Percentiles rank a stretch among this genome's conserved stretches.
phyloP scores from a whole-genome alignment of 2,888 invertebrate genomes.

The Rotaria macrura region DNA sequence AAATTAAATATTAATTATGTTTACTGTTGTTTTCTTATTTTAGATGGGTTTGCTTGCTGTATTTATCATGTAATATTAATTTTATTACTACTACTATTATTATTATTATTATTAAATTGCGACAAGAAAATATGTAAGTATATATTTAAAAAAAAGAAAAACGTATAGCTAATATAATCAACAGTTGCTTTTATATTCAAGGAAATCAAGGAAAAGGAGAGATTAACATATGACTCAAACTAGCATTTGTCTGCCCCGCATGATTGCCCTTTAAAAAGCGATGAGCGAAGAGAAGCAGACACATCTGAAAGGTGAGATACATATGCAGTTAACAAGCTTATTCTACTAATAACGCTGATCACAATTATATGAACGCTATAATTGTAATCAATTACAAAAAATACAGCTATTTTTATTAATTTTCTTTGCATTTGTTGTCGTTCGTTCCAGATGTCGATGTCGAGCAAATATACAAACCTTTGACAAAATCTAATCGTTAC shows the following conservation, averaged over 20 bases:
- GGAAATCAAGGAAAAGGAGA: neutral
- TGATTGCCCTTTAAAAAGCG: neutral
- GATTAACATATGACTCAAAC: too few relatives aligned
- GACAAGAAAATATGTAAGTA: neutral
- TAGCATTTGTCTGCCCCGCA: too few relatives aligned
- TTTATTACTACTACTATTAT: too few relatives aligned
- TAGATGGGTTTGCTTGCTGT: neutral
- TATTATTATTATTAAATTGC: too few relatives aligned
- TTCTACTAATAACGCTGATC: neutral
- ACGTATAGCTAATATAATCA: too few relatives aligned
- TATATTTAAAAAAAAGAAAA: neutral
- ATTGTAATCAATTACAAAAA: neutral
- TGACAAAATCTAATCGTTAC: neutral
- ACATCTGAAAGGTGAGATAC: neutral
- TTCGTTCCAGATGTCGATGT: neutral
- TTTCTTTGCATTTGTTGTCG: neutral
- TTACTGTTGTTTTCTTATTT: neutral
- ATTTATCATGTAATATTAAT: neutral
- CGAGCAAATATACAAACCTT: neutral
- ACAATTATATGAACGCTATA: neutral
- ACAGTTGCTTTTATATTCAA: neutral
- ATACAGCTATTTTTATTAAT: neutral
- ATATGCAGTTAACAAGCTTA: neutral
- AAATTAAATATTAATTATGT: too few relatives aligned
- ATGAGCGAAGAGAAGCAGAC: neutral